Percentiles rank a stretch among this genome's conserved stretches.
Conservation (phyloP, 2,797 vertebrate species). For the Triplophysa bombifrons region DNA sequence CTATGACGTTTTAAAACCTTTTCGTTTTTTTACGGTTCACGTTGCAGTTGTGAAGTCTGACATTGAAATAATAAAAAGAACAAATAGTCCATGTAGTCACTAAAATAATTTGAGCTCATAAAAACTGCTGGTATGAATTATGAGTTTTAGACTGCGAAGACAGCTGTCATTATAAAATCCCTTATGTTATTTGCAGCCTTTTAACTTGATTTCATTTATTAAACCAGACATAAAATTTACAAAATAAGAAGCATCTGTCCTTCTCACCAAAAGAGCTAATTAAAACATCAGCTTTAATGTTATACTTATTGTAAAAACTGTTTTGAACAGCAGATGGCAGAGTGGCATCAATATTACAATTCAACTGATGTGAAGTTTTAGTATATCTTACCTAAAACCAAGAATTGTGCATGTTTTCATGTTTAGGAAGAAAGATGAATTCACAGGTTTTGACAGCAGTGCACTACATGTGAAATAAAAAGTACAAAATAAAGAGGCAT, state of each 20-base stretch:
- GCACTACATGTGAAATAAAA: too few relatives aligned
- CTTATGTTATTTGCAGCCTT: neutral
- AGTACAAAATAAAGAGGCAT: neutral
- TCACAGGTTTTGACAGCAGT: neutral
- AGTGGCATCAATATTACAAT: slow-evolving; percentile 1
- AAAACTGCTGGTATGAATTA: neutral
- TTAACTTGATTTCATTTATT: neutral
- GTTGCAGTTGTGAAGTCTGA: too few relatives aligned
- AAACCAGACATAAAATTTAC: neutral
- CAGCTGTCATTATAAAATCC: neutral
- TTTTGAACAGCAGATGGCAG: slow-evolving; percentile 39
- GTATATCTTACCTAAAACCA: neutral
- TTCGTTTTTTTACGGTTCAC: too few relatives aligned
- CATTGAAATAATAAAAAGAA: too few relatives aligned
- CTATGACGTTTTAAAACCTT: too few relatives aligned
- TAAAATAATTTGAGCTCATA: too few relatives aligned
- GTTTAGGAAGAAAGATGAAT: neutral
- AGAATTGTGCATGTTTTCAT: neutral
- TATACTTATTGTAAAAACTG: neutral
- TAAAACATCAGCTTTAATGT: neutral
- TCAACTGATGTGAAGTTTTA: neutral
- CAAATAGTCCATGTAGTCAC: too few relatives aligned
- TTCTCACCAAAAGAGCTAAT: neutral
- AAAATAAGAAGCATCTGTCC: neutral
- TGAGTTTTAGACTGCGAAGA: neutral